Percentiles rank a stretch among this genome's conserved stretches.
Evolutionary conservation across 2,888 invertebrate genomes (phyloP).

Genomic region (Iphiclides podalirius): DNA sequence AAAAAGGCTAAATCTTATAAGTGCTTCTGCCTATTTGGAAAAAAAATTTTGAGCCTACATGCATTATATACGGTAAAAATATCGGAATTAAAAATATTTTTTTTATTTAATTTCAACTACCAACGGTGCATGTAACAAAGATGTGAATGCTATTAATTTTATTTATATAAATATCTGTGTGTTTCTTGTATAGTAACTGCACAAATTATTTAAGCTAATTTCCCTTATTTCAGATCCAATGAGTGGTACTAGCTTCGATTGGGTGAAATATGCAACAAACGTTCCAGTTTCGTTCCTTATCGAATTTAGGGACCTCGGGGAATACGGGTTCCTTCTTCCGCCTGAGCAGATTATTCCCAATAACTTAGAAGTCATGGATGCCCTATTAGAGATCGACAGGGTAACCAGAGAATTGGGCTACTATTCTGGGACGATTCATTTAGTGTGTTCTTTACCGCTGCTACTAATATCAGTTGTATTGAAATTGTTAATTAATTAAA

Average conservation of each 20-base stretch:
- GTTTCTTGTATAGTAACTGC: too few species aligned
- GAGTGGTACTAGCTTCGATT: conserved; percentile 79
- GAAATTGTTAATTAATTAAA: conserved; percentile 12
- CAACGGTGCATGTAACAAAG: too few species aligned
- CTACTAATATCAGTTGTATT: conserved; percentile 25
- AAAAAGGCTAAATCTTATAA: too few species aligned
- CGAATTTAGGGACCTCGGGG: conserved; percentile 81
- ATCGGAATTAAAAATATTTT: too few species aligned
- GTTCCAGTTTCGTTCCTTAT: conserved; percentile 78
- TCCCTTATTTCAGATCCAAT: conserved; percentile 64
- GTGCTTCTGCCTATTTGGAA: too few species aligned
- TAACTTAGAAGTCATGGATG: conserved; percentile 81
- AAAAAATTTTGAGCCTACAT: too few species aligned
- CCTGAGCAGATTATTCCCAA: conserved; percentile 75
- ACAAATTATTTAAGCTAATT: too few species aligned
- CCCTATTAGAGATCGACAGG: conserved; percentile 66
- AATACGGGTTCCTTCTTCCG: conserved; percentile 80
- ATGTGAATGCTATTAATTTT: too few species aligned
- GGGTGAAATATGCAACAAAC: conserved; percentile 74
- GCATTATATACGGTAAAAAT: too few species aligned
- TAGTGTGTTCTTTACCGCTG: conserved; percentile 35
- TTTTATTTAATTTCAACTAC: too few species aligned
- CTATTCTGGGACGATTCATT: conserved; percentile 33
- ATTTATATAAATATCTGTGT: too few species aligned
- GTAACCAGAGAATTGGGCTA: conserved; percentile 50